Conservation (phyloP, 2,797 vertebrate genomes). For the Syncerus caffer region DNA sequence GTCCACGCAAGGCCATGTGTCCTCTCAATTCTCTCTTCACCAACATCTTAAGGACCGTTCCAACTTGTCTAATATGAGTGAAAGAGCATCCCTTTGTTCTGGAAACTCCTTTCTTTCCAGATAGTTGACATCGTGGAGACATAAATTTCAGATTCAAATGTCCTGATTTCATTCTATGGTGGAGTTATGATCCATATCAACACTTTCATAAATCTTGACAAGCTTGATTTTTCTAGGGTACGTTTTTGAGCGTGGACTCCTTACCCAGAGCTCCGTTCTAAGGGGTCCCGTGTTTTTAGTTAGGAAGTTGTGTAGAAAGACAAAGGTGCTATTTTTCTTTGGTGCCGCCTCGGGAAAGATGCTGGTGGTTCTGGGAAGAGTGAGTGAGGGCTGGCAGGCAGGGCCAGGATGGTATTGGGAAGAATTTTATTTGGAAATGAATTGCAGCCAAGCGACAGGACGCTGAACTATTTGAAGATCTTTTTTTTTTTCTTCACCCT, state of each 20-base stretch:
- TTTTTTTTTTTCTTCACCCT: background rate
- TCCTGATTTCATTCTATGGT: background rate
- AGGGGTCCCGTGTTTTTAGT: background rate
- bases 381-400: background rate
- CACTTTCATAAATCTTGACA: background rate
- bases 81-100: background rate
- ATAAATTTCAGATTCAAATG: background rate
- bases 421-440: conserved; percentile 10
- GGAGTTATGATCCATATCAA: background rate
- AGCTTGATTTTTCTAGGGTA: background rate
- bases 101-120: background rate
- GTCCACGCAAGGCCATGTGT: background rate
- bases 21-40: background rate
- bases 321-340: background rate
- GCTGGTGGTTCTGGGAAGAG: background rate
- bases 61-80: background rate
- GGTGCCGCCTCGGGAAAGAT: background rate
- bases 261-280: background rate
- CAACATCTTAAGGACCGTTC: background rate
- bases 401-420: too few relatives aligned
- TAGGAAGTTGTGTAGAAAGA: background rate
- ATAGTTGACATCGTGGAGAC: background rate
- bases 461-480: background rate
- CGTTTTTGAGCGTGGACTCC: background rate
- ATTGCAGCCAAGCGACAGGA: background rate